These are phyloP conservation scores for Monarcha castaneiventris DNA, from an alignment of 2,113 vertebrate genomes.

Conservation along the genomic window DNA sequence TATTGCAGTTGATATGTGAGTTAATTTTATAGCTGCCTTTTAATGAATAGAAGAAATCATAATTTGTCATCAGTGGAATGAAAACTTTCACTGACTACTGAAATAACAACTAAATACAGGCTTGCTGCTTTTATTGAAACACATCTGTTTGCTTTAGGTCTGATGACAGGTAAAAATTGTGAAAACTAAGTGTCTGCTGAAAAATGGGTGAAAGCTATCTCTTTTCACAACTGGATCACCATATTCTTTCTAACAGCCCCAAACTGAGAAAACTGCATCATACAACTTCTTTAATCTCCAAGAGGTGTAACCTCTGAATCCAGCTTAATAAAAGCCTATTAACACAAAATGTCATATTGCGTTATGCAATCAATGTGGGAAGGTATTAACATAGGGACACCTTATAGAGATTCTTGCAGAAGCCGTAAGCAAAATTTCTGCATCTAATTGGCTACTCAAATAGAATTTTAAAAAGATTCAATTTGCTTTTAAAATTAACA, in stretches of 20 bases:
- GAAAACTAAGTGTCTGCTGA: not conserved
- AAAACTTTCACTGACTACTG: not conserved
- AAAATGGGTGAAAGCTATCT: not conserved
- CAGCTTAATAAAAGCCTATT: slow-evolving; percentile 17
- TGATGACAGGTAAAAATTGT: not conserved
- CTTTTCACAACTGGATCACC: not conserved
- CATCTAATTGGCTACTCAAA: not conserved
- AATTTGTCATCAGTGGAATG: not conserved
- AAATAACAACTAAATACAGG: not conserved
- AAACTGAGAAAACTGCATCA: not conserved
- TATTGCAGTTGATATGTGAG: not conserved
- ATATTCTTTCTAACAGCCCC: not conserved
- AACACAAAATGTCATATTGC: not conserved
- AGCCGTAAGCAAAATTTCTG: not conserved
- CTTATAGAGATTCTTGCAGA: not conserved
- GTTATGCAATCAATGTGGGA: not conserved
- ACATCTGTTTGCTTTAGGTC: not conserved
- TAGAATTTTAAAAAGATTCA: slow-evolving; percentile 28
- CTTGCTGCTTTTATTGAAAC: not conserved
- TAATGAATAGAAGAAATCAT: not conserved
- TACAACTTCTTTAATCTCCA: not conserved
- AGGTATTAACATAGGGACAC: not conserved
- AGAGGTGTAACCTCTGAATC: not conserved
- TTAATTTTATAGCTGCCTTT: not conserved
- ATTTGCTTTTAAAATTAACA: slow-evolving; percentile 24